Conservation (phyloP, 2,888 invertebrate genomes). For the Tuberolachnus salignus region DNA sequence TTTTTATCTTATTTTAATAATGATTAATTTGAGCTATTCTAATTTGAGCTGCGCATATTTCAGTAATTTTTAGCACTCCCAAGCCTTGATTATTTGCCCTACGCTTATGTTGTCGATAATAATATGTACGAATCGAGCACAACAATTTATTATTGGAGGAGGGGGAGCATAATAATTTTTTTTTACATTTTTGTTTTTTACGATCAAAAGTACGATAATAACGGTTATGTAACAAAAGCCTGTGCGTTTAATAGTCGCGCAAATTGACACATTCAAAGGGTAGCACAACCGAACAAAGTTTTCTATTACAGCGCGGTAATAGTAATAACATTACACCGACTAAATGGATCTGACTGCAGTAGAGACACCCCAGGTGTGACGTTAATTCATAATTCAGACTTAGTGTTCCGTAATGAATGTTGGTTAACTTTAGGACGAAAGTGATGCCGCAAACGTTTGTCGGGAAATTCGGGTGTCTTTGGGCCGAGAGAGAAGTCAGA, state of each 20-base stretch:
- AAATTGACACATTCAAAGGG: constrained; percentile 28
- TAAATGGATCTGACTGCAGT: constrained; percentile 30
- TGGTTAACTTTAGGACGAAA: constrained; percentile 26
- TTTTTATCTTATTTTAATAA: too few relatives aligned
- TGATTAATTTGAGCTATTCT: too few relatives aligned
- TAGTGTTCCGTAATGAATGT: constrained; percentile 25
- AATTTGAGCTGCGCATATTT: too few relatives aligned
- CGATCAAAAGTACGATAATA: too few relatives aligned
- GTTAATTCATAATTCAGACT: constrained; percentile 42
- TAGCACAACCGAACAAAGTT: constrained; percentile 11
- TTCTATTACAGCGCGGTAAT: constrained; percentile 20
- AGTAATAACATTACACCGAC: constrained; percentile 27
- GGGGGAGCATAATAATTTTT: too few relatives aligned
- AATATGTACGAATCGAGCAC: too few relatives aligned
- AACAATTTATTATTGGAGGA: too few relatives aligned
- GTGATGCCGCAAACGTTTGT: constrained; percentile 18
- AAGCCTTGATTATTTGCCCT: too few relatives aligned
- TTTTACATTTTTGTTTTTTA: too few relatives aligned
- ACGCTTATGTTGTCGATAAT: too few relatives aligned
- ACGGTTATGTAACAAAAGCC: neutral
- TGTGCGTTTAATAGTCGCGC: constrained; percentile 13
- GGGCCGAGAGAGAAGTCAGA: too few relatives aligned
- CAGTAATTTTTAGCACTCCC: too few relatives aligned
- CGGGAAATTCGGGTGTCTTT: neutral
- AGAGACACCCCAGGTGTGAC: constrained; percentile 22